These are phyloP conservation scores for Ailuropoda melanoleuca DNA, from an alignment of 2,113 vertebrate genomes.

Conservation along the genomic window DNA sequence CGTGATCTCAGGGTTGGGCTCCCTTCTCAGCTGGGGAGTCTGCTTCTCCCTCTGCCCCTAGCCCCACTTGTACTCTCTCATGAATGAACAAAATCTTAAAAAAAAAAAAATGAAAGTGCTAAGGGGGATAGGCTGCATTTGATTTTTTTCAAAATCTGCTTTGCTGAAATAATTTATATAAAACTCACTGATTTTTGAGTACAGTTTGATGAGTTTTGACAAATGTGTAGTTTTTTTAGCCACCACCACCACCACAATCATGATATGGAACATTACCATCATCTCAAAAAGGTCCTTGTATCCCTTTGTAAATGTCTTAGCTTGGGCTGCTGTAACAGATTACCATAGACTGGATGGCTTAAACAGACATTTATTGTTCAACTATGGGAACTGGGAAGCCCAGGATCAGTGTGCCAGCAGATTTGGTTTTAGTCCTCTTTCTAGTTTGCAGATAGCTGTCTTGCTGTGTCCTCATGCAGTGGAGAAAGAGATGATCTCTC, in stretches of 20 bases:
- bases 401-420: neutral
- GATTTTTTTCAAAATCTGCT: slow-evolving; percentile 15
- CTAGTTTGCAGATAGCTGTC: neutral
- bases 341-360: neutral
- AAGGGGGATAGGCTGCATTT: neutral
- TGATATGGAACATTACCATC: neutral
- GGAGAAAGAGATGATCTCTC: neutral
- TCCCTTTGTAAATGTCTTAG: neutral
- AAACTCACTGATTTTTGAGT: slow-evolving; percentile 2
- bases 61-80: neutral
- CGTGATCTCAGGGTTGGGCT: neutral
- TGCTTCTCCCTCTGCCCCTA: neutral
- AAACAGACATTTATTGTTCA: neutral
- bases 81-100: neutral
- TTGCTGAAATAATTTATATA: neutral
- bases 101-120: neutral
- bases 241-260: neutral
- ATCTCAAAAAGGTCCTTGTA: neutral
- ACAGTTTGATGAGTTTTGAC: neutral
- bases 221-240: neutral
- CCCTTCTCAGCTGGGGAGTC: neutral
- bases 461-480: neutral
- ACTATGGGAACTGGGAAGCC: neutral
- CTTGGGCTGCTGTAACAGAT: neutral
- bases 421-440: neutral